Evolutionary conservation across 2,113 vertebrate species (phyloP).

Genomic region (Ptilonorhynchus violaceus): DNA sequence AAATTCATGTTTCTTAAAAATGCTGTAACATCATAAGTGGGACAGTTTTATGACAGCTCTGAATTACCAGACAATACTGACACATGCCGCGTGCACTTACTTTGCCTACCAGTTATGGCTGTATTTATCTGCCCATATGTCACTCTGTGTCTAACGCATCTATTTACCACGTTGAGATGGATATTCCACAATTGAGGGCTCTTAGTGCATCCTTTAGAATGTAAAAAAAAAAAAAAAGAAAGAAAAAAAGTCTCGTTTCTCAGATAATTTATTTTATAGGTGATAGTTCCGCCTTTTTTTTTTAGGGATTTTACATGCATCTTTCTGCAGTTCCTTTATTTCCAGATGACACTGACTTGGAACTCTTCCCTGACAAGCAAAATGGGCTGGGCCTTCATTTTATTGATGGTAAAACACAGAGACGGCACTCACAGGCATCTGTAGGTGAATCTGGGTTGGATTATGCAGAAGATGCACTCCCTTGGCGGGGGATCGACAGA

Average conservation of each 20-base stretch:
- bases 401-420: conserved; percentile 5
- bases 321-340: conserved; percentile 13
- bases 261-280: conserved; percentile 45
- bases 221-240: background rate
- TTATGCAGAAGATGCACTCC: background rate
- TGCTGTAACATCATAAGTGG: conserved; percentile 68
- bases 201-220: conserved; percentile 40
- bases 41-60: conserved; percentile 69
- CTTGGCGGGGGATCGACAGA: background rate
- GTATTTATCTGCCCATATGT: conserved; percentile 57
- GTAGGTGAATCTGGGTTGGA: conserved; percentile 16
- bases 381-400: background rate
- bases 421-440: background rate
- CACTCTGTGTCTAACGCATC: conserved; percentile 38
- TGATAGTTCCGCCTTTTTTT: background rate
- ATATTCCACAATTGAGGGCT: conserved; percentile 53
- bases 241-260: background rate
- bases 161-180: conserved; percentile 40
- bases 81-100: conserved; percentile 6
- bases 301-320: background rate
- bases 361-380: conserved; percentile 9
- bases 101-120: conserved; percentile 53
- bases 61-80: conserved; percentile 39
- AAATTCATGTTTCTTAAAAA: conserved; percentile 71
- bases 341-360: conserved; percentile 15